A percentile compares a stretch with the other conserved stretches of the same genome.
phyloP scores from a whole-genome alignment of 1,140 invertebrate genomes.

The Drosophila parvula region DNA sequence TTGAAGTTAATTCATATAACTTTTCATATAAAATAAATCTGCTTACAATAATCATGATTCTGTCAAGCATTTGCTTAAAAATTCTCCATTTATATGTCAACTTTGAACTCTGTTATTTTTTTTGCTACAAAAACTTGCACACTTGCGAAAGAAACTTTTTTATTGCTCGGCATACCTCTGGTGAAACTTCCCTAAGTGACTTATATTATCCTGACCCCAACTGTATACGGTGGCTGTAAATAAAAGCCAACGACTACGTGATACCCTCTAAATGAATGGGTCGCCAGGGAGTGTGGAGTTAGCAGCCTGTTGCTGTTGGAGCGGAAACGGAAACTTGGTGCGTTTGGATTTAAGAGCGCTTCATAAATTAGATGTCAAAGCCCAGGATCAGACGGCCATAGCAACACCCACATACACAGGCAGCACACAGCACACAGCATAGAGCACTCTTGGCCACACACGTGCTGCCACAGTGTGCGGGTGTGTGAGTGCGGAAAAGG shows the following conservation, averaged over 20 bases:
- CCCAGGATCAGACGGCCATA: constrained; percentile 57
- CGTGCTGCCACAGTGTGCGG: constrained; percentile 1
- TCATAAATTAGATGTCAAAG: constrained; percentile 80
- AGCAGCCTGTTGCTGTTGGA: constrained; percentile 42
- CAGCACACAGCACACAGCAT: constrained; percentile 14
- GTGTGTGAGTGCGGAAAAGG: constrained; percentile 44
- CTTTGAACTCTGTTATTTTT: constrained; percentile 8
- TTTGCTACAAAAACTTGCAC: constrained; percentile 3
- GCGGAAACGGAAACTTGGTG: constrained; percentile 17
- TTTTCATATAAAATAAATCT: not conserved
- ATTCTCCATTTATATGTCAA: not conserved
- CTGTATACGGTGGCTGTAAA: constrained; percentile 5
- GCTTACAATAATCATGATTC: not conserved
- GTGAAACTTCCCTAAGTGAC: constrained; percentile 7
- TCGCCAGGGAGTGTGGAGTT: not conserved
- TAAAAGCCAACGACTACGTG: constrained; percentile 34
- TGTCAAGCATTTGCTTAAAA: not conserved
- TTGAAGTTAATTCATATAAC: not conserved
- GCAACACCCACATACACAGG: constrained; percentile 24
- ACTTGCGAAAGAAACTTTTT: constrained; percentile 7
- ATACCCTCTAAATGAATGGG: constrained; percentile 37
- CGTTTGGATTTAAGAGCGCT: constrained; percentile 54
- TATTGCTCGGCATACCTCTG: constrained; percentile 5
- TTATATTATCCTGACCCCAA: constrained; percentile 12
- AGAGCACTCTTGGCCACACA: constrained; percentile 15